Base-by-base conservation (phyloP, 2,888 invertebrate species). In the Melieria crassipennis region DNA sequence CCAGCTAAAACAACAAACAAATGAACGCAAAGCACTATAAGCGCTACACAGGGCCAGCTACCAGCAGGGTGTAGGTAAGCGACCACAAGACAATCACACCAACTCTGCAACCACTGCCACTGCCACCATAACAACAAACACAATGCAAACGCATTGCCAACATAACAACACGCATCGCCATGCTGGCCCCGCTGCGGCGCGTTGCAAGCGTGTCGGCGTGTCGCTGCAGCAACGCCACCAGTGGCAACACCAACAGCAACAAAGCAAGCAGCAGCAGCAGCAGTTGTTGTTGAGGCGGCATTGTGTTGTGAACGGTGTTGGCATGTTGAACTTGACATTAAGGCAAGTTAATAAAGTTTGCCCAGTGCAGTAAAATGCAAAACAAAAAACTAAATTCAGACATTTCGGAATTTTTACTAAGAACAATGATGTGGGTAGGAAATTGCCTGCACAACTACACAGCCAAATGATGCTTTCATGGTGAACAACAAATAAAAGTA, bases 291-390 rank as follows among this genome's bases (percentile, higher is more conserved):
- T 57, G 16, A 11, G 16, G 11, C 13, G 11, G n/a, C 16, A 16
- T 13, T 7, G 10, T 10, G n/a, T 16, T 11, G 10, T 13, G 42
- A 56, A 16, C 11, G 56, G 13, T 56, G 65, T 65, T 65, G 57
- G 65, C 65, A 57, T 57, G 46, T 65, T 65, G 65, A 65, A 65
- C 65, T 65, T 65, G 65, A 42, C 65, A 65, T 65, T 57, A 11
- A 65, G 6, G 43, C 43, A 11, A 55, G 46, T 65, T 6, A 43
- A 52, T 43, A 30, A 30, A 30, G 30, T 30, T 30, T 30, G 30
- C 30, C 1, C 30, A 30, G 30, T 30, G 30, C 30, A 1, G 30
- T 30, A 30, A 30, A 30, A 30, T 30, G 30, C 30, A 30, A 30
- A 30, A 30, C 30, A 30, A 30, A 30, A 30, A 30, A 30, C 30